A percentile compares a stretch with the other conserved stretches of the same genome.
These are phyloP conservation scores for Sebastes cheni DNA, from an alignment of 2,797 vertebrate genomes.

Conservation along the genomic window DNA sequence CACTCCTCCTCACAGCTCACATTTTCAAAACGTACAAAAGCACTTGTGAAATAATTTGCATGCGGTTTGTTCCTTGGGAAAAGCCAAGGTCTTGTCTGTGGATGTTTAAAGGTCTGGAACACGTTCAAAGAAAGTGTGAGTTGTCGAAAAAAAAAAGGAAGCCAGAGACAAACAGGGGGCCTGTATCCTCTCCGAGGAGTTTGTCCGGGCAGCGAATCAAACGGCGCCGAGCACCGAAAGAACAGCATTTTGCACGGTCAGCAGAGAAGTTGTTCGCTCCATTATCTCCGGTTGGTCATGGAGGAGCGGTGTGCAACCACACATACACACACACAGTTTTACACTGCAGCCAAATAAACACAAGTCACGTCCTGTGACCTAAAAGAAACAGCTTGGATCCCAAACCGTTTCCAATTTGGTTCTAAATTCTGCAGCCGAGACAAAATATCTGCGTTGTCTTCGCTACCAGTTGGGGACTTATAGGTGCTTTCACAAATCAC, in stretches of 20 bases:
- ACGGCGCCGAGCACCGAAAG: constrained; percentile 11
- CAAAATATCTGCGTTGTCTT: constrained; percentile 1
- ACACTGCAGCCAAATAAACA: background rate
- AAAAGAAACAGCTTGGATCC: constrained; percentile 14
- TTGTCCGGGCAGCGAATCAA: constrained; percentile 59
- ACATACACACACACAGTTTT: background rate
- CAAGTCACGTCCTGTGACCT: background rate
- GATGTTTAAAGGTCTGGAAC: constrained; percentile 31
- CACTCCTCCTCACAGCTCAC: background rate
- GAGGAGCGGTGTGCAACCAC: constrained; percentile 2
- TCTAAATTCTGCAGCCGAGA: constrained; percentile 2
- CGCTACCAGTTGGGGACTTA: background rate
- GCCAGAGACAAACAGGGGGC: constrained; percentile 5
- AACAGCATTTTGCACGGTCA: constrained; percentile 57
- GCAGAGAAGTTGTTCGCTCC: constrained; percentile 49
- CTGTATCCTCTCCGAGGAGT: constrained; percentile 18
- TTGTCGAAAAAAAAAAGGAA: constrained; percentile 38
- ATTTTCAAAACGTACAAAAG: background rate
- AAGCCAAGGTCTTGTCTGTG: constrained; percentile 7
- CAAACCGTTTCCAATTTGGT: constrained; percentile 1
- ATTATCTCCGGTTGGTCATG: constrained; percentile 48
- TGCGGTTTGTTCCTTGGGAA: background rate
- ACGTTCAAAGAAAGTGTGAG: constrained; percentile 17
- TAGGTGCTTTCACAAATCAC: constrained; percentile 33
- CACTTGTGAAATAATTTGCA: constrained; percentile 15